Evolutionary conservation across 37 sponge, comb jelly and placozoan species (phyloP).

Genomic region (Beroe ovata): DNA sequence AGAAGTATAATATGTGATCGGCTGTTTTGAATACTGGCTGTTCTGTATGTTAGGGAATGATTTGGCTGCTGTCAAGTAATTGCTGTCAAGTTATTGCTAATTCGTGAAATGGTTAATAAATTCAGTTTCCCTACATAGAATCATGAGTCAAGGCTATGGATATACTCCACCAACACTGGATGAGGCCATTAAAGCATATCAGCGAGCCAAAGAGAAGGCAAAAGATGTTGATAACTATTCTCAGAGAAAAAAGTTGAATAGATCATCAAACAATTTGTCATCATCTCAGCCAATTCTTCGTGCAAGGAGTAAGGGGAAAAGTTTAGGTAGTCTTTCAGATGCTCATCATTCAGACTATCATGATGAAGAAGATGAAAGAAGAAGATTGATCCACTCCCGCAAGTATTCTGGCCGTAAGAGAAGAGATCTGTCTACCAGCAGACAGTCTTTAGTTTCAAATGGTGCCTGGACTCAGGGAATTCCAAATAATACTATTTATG

Average conservation of each 20-base stretch:
- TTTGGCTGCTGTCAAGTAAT: too few species aligned
- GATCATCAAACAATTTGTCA: not conserved
- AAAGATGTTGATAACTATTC: not conserved
- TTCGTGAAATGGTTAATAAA: too few species aligned
- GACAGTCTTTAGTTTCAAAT: too few species aligned
- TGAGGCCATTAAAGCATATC: slow-evolving; percentile 27
- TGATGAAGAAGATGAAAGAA: not conserved
- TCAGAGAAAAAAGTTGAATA: not conserved
- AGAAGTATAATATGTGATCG: too few species aligned
- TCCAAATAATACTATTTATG: not conserved
- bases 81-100: too few species aligned
- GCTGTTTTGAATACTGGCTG: too few species aligned
- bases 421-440: not conserved
- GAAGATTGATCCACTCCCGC: too few species aligned
- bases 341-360: not conserved
- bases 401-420: not conserved
- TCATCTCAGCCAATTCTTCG: too few species aligned
- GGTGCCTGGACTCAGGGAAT: slow-evolving; percentile 25
- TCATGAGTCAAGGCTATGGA: slow-evolving; percentile 54
- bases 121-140: not conserved
- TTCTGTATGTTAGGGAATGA: too few species aligned
- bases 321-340: slow-evolving; percentile 9
- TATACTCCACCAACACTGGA: slow-evolving; percentile 46
- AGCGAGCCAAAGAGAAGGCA: slow-evolving; percentile 25
- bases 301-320: not conserved